A percentile compares a stretch with the other conserved stretches of the same genome.
These are phyloP conservation scores for Oscheius sp. DNA, from an alignment of 2,888 invertebrate genomes.

Conservation along the genomic window DNA sequence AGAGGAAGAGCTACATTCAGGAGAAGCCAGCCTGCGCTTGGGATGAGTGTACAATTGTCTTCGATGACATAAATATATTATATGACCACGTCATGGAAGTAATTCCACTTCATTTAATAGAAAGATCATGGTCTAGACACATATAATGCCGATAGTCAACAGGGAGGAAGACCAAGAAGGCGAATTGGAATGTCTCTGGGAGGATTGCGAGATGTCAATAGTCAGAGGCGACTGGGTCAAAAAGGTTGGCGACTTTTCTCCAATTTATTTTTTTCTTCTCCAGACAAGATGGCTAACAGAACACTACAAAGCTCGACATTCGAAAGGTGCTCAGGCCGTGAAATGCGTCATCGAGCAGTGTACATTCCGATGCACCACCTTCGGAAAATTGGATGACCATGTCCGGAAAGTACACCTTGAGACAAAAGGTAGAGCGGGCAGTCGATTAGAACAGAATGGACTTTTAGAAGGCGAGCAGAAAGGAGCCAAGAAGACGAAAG, in stretches of 20 bases:
- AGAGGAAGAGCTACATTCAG: neutral
- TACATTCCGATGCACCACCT: conserved; percentile 6
- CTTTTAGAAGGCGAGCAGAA: neutral
- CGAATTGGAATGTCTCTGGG: conserved; percentile 27
- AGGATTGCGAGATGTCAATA: conserved; percentile 29
- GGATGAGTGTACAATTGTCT: conserved; percentile 16
- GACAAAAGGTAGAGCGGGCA: neutral
- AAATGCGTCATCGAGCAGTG: conserved; percentile 34
- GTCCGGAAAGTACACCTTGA: conserved; percentile 19
- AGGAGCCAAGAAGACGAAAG: neutral
- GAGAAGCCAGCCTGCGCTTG: conserved; percentile 1
- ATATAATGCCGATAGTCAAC: neutral
- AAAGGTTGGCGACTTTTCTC: conserved; percentile 17
- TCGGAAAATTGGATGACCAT: conserved; percentile 31
- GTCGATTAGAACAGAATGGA: neutral
- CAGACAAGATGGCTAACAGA: conserved; percentile 31
- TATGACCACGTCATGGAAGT: conserved; percentile 38
- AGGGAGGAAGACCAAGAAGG: neutral
- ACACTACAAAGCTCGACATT: conserved; percentile 30
- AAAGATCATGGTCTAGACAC: conserved; percentile 10
- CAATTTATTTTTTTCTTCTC: neutral
- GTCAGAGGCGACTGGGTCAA: conserved; percentile 31
- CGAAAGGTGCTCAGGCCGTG: conserved; percentile 27
- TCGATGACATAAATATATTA: neutral
- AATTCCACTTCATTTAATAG: neutral